These are phyloP conservation scores for Glaucomys volans DNA, from an alignment of 2,113 vertebrate species.

Conservation along the genomic window DNA sequence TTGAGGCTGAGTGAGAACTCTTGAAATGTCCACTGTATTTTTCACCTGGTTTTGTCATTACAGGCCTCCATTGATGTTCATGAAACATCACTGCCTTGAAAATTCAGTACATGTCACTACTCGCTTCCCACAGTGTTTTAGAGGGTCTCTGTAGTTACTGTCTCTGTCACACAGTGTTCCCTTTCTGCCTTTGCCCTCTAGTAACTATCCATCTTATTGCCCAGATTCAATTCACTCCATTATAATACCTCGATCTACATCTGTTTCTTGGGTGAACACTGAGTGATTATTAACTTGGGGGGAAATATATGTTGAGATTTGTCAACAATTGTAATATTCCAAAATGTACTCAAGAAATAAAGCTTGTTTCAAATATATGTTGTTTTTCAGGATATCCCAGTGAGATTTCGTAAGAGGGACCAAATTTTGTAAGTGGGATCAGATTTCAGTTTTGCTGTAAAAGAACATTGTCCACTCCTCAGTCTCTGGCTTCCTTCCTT, in stretches of 20 bases:
- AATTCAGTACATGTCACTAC: neutral
- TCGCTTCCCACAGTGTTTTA: neutral
- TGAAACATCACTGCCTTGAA: neutral
- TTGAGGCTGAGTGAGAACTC: neutral
- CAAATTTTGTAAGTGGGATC: neutral
- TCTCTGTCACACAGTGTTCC: neutral
- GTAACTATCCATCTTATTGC: neutral
- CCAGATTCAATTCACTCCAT: neutral
- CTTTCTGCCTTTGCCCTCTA: neutral
- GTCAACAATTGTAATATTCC: neutral
- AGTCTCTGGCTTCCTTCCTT: neutral
- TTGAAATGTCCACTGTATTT: neutral
- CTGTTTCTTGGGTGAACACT: too few species aligned
- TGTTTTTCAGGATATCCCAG: neutral
- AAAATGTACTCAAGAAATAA: neutral
- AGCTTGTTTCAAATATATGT: neutral
- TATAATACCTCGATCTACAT: neutral
- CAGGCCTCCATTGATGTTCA: neutral
- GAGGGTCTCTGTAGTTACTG: neutral
- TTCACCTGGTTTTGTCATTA: neutral
- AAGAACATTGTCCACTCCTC: neutral
- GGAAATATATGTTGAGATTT: neutral
- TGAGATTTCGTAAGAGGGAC: neutral
- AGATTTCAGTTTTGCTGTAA: neutral
- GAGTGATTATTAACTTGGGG: neutral